Evolutionary conservation across 2,888 invertebrate species (phyloP).

Genomic region (Lutraria lutraria): DNA sequence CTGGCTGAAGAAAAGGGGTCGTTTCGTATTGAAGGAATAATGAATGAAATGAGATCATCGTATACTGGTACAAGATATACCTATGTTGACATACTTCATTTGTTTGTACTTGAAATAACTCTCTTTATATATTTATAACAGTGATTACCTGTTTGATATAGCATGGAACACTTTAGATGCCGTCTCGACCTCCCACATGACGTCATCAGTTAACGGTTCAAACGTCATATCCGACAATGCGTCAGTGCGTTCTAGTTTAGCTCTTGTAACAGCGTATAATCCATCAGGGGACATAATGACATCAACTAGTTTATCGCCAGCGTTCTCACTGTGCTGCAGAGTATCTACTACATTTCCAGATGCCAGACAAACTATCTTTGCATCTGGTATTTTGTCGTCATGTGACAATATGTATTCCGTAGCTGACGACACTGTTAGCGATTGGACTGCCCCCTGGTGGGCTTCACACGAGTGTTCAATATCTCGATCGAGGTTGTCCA

Average conservation of each 20-base stretch:
- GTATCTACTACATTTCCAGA: constrained; percentile 74
- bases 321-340: constrained; percentile 75
- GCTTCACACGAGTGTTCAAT: constrained; percentile 78
- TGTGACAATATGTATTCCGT: constrained; percentile 73
- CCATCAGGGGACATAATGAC: constrained; percentile 78
- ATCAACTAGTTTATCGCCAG: constrained; percentile 66
- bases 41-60: too few species aligned
- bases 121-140: too few species aligned
- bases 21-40: too few species aligned
- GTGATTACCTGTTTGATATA: constrained; percentile 64
- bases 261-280: constrained; percentile 73
- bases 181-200: constrained; percentile 79
- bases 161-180: constrained; percentile 71
- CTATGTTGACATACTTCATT: too few species aligned
- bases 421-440: constrained; percentile 68
- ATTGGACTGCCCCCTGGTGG: constrained; percentile 73
- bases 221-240: constrained; percentile 60
- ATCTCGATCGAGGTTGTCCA: constrained; percentile 82
- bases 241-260: constrained; percentile 56
- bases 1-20: too few species aligned
- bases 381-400: constrained; percentile 76
- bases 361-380: constrained; percentile 77
- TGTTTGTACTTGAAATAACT: too few species aligned
- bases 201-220: constrained; percentile 73
- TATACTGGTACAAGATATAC: too few species aligned